Conservation (phyloP, 2,113 vertebrate species). For the Protobothrops flavoviridis region DNA sequence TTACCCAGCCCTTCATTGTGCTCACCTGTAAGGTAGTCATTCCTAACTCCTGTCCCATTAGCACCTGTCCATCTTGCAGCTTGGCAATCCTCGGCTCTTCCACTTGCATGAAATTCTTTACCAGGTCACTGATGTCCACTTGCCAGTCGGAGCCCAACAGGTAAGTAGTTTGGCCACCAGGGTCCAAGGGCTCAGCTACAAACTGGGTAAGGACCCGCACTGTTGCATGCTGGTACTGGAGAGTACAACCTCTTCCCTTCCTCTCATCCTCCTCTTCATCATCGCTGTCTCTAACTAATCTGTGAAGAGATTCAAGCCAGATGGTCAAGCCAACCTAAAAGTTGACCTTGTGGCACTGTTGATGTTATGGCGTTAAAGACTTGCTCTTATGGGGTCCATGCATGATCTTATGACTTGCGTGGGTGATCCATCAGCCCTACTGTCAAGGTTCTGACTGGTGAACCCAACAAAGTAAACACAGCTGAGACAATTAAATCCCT, state of each 20-base stretch:
- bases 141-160: constrained; percentile 93
- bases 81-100: constrained; percentile 84
- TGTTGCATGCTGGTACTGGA: constrained; percentile 88
- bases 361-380: not conserved
- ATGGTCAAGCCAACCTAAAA: not conserved
- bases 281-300: constrained; percentile 84
- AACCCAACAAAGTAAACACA: too few species aligned
- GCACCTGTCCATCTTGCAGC: constrained; percentile 79
- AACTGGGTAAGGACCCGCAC: constrained; percentile 89
- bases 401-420: not conserved
- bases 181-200: constrained; percentile 78
- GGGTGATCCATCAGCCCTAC: not conserved
- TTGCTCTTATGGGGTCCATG: not conserved
- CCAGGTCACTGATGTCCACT: constrained; percentile 85
- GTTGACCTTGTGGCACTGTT: not conserved
- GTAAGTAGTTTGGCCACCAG: constrained; percentile 69
- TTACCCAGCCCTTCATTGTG: accelerated
- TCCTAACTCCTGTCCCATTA: constrained; percentile 86
- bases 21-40: constrained; percentile 89
- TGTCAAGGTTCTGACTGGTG: not conserved
- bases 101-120: constrained; percentile 88
- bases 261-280: constrained; percentile 82
- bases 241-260: constrained; percentile 82
- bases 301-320: constrained; percentile 41
- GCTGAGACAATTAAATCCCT: too few species aligned